Evolutionary conservation across 1,140 invertebrate genomes (phyloP).

Genomic region (Galleria mellonella): DNA sequence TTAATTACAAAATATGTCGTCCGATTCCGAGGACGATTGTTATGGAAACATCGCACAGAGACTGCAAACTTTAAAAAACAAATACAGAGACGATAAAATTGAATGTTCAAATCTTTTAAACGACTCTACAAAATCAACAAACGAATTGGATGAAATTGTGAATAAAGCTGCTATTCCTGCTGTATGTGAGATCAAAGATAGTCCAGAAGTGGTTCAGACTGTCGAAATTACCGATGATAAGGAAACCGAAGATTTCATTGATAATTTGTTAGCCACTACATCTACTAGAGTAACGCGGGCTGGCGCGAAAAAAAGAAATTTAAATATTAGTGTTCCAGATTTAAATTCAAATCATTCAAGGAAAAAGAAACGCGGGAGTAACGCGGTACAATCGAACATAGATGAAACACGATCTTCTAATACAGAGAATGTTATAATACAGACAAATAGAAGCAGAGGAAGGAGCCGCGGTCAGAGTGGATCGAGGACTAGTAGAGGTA

Average conservation of each 20-base stretch:
- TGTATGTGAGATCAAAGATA: neutral
- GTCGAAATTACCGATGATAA: neutral
- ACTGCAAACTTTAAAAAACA: conserved; percentile 31
- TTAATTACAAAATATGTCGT: conserved; percentile 15
- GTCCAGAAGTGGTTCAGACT: conserved; percentile 4
- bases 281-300: conserved; percentile 7
- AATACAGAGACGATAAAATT: conserved; percentile 22
- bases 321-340: neutral
- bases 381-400: neutral
- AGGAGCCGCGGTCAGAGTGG: conserved; percentile 3
- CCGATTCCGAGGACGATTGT: conserved; percentile 49
- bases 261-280: neutral
- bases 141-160: conserved; percentile 8
- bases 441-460: conserved; percentile 4
- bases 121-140: neutral
- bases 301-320: neutral
- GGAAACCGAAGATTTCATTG: neutral
- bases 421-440: neutral
- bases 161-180: conserved; percentile 4
- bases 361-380: neutral
- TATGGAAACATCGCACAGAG: conserved; percentile 36
- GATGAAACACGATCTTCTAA: neutral
- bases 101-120: conserved; percentile 18
- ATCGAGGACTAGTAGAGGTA: conserved; percentile 3
- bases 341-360: neutral